Percentiles rank a stretch among this genome's conserved stretches.
Conservation (phyloP, 2,113 vertebrate genomes). For the Tapirus terrestris region DNA sequence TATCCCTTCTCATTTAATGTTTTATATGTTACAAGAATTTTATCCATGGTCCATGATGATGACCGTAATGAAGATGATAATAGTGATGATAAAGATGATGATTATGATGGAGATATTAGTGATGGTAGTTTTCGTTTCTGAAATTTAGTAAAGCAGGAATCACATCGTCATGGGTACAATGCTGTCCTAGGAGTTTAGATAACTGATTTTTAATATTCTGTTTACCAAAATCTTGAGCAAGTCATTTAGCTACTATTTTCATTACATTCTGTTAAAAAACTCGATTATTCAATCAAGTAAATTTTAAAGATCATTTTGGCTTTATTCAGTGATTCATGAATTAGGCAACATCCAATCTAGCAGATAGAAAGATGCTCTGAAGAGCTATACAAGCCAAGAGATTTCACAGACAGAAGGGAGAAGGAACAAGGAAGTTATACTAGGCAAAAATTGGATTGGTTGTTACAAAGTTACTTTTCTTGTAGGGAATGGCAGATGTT, state of each 20-base stretch:
- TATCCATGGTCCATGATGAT: background rate
- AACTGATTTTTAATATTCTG: background rate
- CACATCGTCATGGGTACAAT: background rate
- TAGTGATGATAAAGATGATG: background rate
- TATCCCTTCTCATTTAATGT: background rate
- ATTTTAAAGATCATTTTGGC: no score
- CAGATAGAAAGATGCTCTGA: no score
- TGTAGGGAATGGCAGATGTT: background rate
- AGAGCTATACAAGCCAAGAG: no score
- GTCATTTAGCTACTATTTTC: background rate
- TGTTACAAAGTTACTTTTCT: no score
- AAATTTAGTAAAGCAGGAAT: background rate
- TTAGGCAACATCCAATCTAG: no score
- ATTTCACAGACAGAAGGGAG: no score
- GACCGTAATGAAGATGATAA: background rate
- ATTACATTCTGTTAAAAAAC: background rate
- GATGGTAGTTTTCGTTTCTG: background rate
- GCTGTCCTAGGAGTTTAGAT: background rate
- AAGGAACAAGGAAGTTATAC: no score
- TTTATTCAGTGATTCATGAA: no score
- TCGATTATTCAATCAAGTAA: background rate
- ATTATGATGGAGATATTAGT: background rate
- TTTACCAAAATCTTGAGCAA: background rate
- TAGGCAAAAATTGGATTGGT: no score
- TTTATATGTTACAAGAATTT: background rate